Conservation (phyloP, 2,113 vertebrate genomes). For the Cacatua alba region DNA sequence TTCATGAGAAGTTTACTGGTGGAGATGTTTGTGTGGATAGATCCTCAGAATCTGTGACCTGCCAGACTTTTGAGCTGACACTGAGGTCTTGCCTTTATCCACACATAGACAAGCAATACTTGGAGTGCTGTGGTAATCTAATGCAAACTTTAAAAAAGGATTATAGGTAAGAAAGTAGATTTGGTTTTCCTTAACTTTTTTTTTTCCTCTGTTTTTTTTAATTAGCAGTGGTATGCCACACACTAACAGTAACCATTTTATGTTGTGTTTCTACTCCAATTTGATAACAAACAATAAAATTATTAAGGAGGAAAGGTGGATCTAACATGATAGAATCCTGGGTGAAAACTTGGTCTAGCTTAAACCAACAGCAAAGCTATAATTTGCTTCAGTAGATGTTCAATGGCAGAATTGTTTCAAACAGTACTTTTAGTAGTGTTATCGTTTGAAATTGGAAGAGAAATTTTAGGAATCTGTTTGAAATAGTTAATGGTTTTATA, state of each 20-base stretch:
- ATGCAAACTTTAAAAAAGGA: constrained; percentile 96
- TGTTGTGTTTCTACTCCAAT: neutral
- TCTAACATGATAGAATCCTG: neutral
- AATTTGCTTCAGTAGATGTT: neutral
- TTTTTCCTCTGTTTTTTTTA: neutral
- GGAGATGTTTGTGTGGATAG: constrained; percentile 89
- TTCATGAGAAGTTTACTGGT: constrained; percentile 89
- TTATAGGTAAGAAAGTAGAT: constrained; percentile 82
- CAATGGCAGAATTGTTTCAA: neutral
- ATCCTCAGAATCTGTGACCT: constrained; percentile 94
- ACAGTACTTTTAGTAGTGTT: neutral
- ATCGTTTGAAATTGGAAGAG: neutral
- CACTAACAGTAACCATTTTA: neutral
- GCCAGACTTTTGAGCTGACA: constrained; percentile 95
- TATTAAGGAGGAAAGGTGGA: neutral
- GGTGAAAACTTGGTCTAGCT: neutral
- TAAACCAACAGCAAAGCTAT: neutral
- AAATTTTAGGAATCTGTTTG: neutral
- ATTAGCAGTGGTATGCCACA: neutral
- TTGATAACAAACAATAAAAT: neutral
- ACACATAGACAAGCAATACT: constrained; percentile 92
- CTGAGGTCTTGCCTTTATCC: constrained; percentile 95
- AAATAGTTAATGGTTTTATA: neutral
- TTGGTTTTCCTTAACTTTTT: neutral
- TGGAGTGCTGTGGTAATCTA: constrained; percentile 94